These are phyloP conservation scores for Hemitrygon akajei DNA, from an alignment of 2,797 vertebrate species.

Conservation along the genomic window DNA sequence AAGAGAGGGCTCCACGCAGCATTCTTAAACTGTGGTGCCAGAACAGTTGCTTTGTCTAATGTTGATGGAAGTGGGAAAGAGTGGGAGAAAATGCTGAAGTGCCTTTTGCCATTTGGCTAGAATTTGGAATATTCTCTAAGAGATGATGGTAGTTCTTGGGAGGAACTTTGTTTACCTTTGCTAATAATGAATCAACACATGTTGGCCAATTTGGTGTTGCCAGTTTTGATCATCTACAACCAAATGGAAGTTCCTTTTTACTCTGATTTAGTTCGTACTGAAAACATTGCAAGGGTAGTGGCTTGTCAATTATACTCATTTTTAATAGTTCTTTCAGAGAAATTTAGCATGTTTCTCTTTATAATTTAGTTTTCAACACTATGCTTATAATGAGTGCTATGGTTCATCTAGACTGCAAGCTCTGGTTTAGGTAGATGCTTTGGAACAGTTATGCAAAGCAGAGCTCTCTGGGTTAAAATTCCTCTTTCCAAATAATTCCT, in stretches of 20 bases:
- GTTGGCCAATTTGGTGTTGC: not conserved
- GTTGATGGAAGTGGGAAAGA: not conserved
- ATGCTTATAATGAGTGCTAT: not conserved
- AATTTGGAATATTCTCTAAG: not conserved
- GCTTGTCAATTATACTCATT: not conserved
- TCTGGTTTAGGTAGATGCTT: not conserved
- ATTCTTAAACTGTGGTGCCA: not conserved
- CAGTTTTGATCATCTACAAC: not conserved
- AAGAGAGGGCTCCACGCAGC: not conserved
- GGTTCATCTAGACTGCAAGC: not conserved
- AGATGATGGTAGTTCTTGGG: not conserved
- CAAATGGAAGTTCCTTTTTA: not conserved
- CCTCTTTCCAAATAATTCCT: not conserved
- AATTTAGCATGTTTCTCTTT: not conserved
- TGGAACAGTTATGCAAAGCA: not conserved
- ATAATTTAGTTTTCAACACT: not conserved
- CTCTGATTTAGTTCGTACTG: not conserved
- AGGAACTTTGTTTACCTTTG: not conserved
- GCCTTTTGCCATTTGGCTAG: not conserved
- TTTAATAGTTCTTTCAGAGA: not conserved
- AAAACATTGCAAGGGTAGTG: not conserved
- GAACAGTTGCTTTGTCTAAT: not conserved
- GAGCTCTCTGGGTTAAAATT: not conserved
- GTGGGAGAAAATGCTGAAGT: not conserved
- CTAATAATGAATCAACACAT: too few relatives aligned